A percentile compares a stretch with the other conserved stretches of the same genome.
phyloP scores from a whole-genome alignment of 2,888 invertebrate genomes.

The Lymantria dispar region DNA sequence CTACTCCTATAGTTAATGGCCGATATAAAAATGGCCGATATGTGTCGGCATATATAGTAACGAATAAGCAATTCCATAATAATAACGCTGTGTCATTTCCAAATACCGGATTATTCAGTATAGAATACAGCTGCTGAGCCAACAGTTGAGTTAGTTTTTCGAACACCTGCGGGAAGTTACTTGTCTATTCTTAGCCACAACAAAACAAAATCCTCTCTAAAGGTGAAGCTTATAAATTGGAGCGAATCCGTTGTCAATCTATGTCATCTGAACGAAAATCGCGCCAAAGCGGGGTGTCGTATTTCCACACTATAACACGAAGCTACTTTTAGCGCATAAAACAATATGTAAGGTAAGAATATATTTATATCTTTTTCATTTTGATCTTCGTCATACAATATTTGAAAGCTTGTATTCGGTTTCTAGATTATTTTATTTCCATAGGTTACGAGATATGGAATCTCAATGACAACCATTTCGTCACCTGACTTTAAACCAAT shows the following conservation, averaged over 20 bases:
- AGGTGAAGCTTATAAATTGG: slow-evolving; percentile 27
- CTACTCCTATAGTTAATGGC: too few species aligned
- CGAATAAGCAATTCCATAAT: neutral
- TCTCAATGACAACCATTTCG: too few species aligned
- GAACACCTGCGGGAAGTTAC: slow-evolving; percentile 7
- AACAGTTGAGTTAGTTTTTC: slow-evolving; percentile 5
- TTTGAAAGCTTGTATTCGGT: neutral
- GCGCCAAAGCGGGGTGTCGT: slow-evolving; percentile 4
- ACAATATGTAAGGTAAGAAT: neutral
- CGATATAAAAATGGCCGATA: too few species aligned
- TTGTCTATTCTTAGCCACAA: slow-evolving; percentile 7
- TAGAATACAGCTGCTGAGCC: neutral
- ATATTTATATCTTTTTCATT: neutral
- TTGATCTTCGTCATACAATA: neutral
- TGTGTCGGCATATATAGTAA: neutral
- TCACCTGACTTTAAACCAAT: too few species aligned
- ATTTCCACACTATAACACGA: slow-evolving; percentile 14
- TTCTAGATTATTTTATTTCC: too few species aligned
- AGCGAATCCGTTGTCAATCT: slow-evolving; percentile 27
- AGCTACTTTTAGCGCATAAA: slow-evolving; percentile 5
- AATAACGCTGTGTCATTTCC: neutral
- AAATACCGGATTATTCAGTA: slow-evolving; percentile 1
- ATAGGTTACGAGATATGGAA: too few species aligned
- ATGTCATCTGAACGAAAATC: slow-evolving; percentile 28
- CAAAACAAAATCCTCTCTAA: slow-evolving; percentile 4